A percentile compares a stretch with the other conserved stretches of the same genome.
phyloP scores from a whole-genome alignment of 2,113 vertebrate species.

The Dicaeum eximium region DNA sequence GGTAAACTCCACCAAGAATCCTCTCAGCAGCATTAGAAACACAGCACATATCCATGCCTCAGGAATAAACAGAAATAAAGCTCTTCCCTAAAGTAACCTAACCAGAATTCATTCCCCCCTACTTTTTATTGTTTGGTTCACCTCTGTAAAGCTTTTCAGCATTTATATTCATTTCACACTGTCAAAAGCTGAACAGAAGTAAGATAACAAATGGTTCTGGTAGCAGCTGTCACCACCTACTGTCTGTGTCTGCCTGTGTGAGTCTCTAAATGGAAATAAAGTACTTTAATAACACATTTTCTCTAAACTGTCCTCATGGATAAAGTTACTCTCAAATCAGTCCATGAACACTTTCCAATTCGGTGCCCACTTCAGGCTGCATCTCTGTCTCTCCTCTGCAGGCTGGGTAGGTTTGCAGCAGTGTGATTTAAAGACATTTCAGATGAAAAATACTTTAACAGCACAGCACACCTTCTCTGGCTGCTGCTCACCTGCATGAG shows the following conservation, averaged over 20 bases:
- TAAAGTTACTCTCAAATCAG: slow-evolving; percentile 56
- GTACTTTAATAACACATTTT: slow-evolving; percentile 69
- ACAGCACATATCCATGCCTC: not conserved
- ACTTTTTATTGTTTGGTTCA: slow-evolving; percentile 49
- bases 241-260: slow-evolving; percentile 64
- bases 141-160: slow-evolving; percentile 48
- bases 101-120: not conserved
- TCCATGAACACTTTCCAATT: slow-evolving; percentile 38
- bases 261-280: slow-evolving; percentile 68
- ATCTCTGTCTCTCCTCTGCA: not conserved
- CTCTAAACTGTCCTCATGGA: slow-evolving; percentile 49
- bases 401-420: not conserved
- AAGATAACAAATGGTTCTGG: slow-evolving; percentile 67
- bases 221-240: slow-evolving; percentile 62
- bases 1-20: not conserved
- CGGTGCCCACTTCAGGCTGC: slow-evolving; percentile 9
- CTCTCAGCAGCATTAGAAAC: not conserved
- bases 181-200: slow-evolving; percentile 57
- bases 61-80: slow-evolving; percentile 60
- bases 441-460: not conserved
- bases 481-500: not conserved
- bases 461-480: not conserved
- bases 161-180: slow-evolving; percentile 57
- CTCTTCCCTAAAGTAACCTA: slow-evolving; percentile 44
- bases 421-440: slow-evolving; percentile 29